These are phyloP conservation scores for Sylvietta virens DNA, from an alignment of 2,113 vertebrate species.

Conservation along the genomic window DNA sequence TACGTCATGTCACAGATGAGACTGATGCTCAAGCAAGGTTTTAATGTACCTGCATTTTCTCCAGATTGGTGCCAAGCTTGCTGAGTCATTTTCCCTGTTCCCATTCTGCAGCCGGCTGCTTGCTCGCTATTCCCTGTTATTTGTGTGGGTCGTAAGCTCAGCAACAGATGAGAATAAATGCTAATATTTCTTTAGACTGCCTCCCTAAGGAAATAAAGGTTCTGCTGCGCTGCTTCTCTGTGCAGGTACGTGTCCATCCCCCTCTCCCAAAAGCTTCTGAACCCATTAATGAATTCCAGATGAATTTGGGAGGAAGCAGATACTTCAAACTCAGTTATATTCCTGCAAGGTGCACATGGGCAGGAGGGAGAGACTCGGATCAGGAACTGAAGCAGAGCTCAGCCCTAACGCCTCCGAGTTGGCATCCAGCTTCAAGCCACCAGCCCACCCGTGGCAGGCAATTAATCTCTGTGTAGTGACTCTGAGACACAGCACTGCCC, in stretches of 20 bases:
- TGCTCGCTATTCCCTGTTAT: conserved; percentile 14
- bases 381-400: not conserved
- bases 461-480: not conserved
- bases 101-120: conserved; percentile 28
- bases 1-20: not conserved
- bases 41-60: conserved; percentile 46
- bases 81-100: conserved; percentile 64
- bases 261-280: not conserved
- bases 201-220: conserved; percentile 23
- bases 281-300: not conserved
- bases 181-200: conserved; percentile 6
- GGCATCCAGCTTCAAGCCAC: not conserved
- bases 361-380: not conserved
- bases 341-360: not conserved
- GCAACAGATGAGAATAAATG: conserved; percentile 45
- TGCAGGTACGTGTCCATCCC: not conserved
- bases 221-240: not conserved
- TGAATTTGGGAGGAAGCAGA: not conserved
- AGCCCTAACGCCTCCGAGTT: not conserved
- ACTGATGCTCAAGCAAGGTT: conserved; percentile 15
- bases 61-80: conserved; percentile 45
- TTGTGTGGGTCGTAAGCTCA: conserved; percentile 47
- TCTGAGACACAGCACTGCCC: fast-evolving
- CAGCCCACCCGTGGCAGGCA: not conserved
- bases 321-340: not conserved